Conservation (phyloP, 1,140 invertebrate genomes). For the Melanaphis sacchari region DNA sequence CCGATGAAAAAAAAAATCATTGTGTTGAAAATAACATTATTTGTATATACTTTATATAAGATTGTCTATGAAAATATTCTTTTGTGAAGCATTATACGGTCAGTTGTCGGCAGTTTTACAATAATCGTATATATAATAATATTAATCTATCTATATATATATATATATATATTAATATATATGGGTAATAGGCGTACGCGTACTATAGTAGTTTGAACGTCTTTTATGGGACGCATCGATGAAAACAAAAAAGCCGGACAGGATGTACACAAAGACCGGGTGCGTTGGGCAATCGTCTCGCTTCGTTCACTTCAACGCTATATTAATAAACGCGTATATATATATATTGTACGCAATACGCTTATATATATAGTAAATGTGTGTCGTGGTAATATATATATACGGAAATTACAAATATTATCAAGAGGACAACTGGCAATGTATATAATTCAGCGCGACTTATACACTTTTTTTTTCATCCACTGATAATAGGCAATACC, state of each 20-base stretch:
- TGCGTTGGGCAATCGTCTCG: neutral
- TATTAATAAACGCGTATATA: neutral
- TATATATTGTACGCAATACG: neutral
- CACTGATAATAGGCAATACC: neutral
- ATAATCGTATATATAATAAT: constrained; percentile 1
- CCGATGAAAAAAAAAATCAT: neutral
- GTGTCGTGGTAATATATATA: neutral
- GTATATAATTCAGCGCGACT: neutral
- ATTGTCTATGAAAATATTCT: neutral
- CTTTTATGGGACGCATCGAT: constrained; percentile 5
- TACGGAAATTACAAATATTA: neutral
- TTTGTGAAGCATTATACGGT: neutral
- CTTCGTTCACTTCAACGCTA: neutral
- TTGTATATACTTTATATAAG: neutral
- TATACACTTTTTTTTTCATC: neutral
- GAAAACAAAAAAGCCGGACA: constrained; percentile 11
- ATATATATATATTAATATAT: neutral
- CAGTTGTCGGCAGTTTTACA: neutral
- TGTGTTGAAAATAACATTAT: constrained; percentile 6
- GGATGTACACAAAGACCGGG: constrained; percentile 1
- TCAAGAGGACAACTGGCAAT: neutral
- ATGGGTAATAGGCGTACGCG: neutral
- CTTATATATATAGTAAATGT: neutral
- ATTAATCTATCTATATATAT: neutral
- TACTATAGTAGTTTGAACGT: neutral